A percentile compares a stretch with the other conserved stretches of the same genome.
Evolutionary conservation across 2,113 vertebrate species (phyloP).

Genomic region (Dipodomys merriami): DNA sequence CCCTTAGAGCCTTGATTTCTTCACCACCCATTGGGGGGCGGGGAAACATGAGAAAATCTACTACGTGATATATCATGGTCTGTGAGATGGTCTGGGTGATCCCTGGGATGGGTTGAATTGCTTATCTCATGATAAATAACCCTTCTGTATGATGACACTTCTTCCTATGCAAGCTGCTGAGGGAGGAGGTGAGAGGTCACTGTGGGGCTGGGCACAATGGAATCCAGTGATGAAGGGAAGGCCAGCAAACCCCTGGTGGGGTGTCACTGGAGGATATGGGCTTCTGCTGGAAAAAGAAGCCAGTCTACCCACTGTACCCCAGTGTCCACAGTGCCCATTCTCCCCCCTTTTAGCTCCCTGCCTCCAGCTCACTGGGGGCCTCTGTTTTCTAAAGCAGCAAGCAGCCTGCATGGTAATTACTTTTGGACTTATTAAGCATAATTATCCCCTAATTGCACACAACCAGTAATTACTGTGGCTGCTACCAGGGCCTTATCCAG

Average conservation of each 20-base stretch:
- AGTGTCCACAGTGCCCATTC: background rate
- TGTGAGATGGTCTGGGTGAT: background rate
- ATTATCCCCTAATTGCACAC: slow-evolving; percentile 81
- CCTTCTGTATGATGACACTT: background rate
- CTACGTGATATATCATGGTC: background rate
- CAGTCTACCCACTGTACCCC: background rate
- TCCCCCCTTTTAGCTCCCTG: slow-evolving; percentile 25
- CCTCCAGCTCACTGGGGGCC: slow-evolving; percentile 60
- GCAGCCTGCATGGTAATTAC: slow-evolving; percentile 81
- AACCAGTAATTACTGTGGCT: slow-evolving; percentile 77
- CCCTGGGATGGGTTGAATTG: accelerated
- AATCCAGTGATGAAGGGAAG: background rate
- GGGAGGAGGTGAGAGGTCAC: background rate
- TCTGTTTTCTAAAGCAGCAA: slow-evolving; percentile 81
- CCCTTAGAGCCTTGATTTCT: background rate
- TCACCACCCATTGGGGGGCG: no score
- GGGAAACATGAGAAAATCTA: background rate
- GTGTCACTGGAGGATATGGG: background rate
- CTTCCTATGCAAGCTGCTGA: background rate
- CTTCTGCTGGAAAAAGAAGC: background rate
- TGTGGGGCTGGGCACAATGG: background rate
- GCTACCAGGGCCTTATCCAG: slow-evolving; percentile 69
- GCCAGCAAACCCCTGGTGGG: background rate
- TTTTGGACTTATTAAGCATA: slow-evolving; percentile 83
- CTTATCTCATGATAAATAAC: background rate